phyloP scores from a whole-genome alignment of 2,888 invertebrate species.

The Cephus pulcher region DNA sequence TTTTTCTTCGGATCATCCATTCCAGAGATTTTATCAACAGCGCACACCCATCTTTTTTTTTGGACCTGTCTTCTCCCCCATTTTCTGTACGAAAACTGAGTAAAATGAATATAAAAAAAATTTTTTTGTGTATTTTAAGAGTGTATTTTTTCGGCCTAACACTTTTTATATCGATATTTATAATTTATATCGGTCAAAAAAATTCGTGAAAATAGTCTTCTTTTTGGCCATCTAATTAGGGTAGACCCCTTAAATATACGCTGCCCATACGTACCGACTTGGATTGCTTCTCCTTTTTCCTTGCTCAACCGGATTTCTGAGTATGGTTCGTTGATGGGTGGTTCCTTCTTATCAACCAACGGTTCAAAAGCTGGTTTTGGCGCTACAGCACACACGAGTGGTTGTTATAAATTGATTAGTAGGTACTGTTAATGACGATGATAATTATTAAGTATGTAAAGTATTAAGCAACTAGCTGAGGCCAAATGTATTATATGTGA shows the following conservation, averaged over 20 bases:
- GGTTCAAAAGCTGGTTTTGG: constrained; percentile 61
- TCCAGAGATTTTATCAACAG: too few relatives aligned
- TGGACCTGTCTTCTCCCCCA: too few relatives aligned
- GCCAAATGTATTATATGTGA: neutral
- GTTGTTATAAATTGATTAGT: neutral
- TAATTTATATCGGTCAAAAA: too few relatives aligned
- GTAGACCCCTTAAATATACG: neutral
- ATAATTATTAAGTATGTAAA: neutral
- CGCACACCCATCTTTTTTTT: too few relatives aligned
- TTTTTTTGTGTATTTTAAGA: too few relatives aligned
- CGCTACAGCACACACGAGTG: constrained; percentile 42
- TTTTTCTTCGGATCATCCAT: too few relatives aligned
- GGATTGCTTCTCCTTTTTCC: constrained; percentile 56
- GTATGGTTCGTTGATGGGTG: constrained; percentile 54
- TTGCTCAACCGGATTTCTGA: constrained; percentile 67
- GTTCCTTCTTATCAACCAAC: constrained; percentile 49
- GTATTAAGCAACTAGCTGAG: neutral
- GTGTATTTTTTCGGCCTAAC: too few relatives aligned
- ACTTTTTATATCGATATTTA: too few relatives aligned
- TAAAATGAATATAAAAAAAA: too few relatives aligned
- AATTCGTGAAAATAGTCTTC: too few relatives aligned
- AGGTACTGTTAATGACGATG: neutral
- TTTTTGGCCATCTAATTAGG: too few relatives aligned
- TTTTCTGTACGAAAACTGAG: too few relatives aligned
- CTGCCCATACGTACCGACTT: constrained; percentile 57